Base-by-base conservation (phyloP, 2,888 invertebrate genomes). In the Agriopis aurantiaria region DNA sequence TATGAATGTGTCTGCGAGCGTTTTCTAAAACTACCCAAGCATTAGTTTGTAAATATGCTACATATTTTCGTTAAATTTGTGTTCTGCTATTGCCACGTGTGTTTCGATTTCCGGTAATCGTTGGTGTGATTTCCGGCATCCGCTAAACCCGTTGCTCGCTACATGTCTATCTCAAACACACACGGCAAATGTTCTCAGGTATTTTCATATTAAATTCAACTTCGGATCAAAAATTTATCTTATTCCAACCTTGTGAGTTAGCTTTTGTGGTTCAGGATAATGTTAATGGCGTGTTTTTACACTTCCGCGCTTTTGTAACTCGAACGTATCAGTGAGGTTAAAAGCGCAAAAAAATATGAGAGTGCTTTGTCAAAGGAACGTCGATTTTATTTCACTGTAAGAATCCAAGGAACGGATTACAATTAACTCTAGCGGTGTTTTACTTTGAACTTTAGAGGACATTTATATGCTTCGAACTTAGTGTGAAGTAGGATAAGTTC, bases 131-230 rank as follows among this genome's bases (percentile, higher is more conserved):
- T 58, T 57, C 51, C 67, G 51, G 57, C 49, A 23, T 59, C 53
- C 53, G 57, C 11, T 59, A 14, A 64, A 67, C 33, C 12, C 23
- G 46, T 12, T n/a, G 11, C 41, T 0, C 41, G 11, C 4, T 45
- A 17, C 68, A 46, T 40, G 17, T 45, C 57, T 59, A 69, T 56
- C 14, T 40, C 48, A 53, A 63, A 65, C 51, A 65, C 64, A 72
- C 75, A 83, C 80, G 79, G 79, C 78, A 81, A 79, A 83, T 83
- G 81, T 81, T 80, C 79, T 79, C 72, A 77, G 78, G 73, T 82
- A 80, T 81, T 80, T 80, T 83, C 75, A 80, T 80, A 77, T 78
- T 80, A 78, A 80, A 79, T 79, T 78, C 73, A 74, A 77, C 60
- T 68, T 66, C 6, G 71, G 70, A 69, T 73, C 56, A 71, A 73